Evolutionary conservation across 1,140 invertebrate genomes (phyloP).

Genomic region (Drosophila sp.): DNA sequence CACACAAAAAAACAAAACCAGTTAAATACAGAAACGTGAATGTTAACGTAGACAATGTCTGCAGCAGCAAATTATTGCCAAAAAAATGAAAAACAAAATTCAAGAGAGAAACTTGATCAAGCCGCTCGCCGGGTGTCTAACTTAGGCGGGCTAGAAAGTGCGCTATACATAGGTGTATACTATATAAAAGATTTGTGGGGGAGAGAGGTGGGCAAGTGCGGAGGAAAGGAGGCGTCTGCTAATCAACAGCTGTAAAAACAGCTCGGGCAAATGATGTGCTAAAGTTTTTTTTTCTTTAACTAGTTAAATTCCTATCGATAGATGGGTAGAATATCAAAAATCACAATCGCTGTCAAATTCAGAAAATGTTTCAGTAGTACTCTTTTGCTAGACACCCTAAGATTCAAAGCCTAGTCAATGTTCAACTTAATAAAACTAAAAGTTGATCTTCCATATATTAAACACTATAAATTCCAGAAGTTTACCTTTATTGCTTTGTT

Average conservation of each 20-base stretch:
- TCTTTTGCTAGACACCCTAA: no score
- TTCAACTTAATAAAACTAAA: no score
- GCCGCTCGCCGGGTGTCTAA: slow-evolving; percentile 51
- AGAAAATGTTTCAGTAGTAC: neutral
- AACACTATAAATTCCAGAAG: no score
- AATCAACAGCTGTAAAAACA: slow-evolving; percentile 48
- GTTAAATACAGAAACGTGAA: slow-evolving; percentile 61
- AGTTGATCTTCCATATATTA: no score
- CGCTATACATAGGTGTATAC: slow-evolving; percentile 46
- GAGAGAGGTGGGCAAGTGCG: neutral
- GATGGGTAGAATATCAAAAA: no score
- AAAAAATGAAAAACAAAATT: slow-evolving; percentile 64
- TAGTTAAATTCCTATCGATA: no score
- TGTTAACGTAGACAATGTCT: slow-evolving; percentile 30
- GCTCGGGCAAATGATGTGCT: neutral
- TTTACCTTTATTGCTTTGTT: no score
- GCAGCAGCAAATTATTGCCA: slow-evolving; percentile 65
- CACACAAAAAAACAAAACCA: slow-evolving; percentile 35
- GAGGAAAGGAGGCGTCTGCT: slow-evolving; percentile 34
- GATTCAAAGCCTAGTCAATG: no score
- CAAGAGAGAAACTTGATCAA: slow-evolving; percentile 72
- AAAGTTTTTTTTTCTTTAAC: neutral
- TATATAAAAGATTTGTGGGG: neutral
- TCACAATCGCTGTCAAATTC: neutral
- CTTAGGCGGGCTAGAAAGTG: slow-evolving; percentile 51